A percentile compares a stretch with the other conserved stretches of the same genome.
Evolutionary conservation across 2,888 invertebrate genomes (phyloP).

Genomic region (Euspilapteryx auroguttella): DNA sequence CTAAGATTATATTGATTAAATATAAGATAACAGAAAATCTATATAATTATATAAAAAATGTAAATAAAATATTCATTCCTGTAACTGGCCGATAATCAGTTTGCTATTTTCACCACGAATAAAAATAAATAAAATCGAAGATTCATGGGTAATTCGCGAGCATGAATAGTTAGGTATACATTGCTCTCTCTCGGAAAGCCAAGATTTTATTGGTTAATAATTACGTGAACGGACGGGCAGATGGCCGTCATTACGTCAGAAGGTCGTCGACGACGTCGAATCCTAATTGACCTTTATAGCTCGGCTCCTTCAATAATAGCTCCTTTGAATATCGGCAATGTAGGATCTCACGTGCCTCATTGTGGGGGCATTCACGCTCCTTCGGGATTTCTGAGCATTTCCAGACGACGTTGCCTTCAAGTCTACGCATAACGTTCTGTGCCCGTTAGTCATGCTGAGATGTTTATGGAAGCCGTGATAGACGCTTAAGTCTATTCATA

Average conservation of each 20-base stretch:
- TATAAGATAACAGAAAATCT: too few species aligned
- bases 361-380: slow-evolving; percentile 31
- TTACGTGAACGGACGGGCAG: slow-evolving; percentile 13
- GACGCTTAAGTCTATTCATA: too few species aligned
- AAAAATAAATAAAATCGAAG: too few species aligned
- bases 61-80: too few species aligned
- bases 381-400: slow-evolving; percentile 38
- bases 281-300: slow-evolving; percentile 42
- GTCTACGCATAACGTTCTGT: slow-evolving; percentile 16
- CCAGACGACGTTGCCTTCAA: slow-evolving; percentile 21
- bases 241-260: slow-evolving; percentile 11
- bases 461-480: slow-evolving; percentile 16
- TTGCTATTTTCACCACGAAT: too few species aligned
- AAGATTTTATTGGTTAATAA: slow-evolving; percentile 17
- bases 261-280: slow-evolving; percentile 15
- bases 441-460: slow-evolving; percentile 15
- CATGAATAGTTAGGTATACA: too few species aligned
- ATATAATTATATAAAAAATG: too few species aligned
- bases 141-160: too few species aligned
- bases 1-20: too few species aligned
- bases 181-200: too few species aligned
- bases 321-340: slow-evolving; percentile 35
- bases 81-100: too few species aligned
- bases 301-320: slow-evolving; percentile 31
- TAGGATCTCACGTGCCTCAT: slow-evolving; percentile 26